A percentile compares a stretch with the other conserved stretches of the same genome.
Conservation (phyloP, 2,888 invertebrate species). For the Biston betularia region DNA sequence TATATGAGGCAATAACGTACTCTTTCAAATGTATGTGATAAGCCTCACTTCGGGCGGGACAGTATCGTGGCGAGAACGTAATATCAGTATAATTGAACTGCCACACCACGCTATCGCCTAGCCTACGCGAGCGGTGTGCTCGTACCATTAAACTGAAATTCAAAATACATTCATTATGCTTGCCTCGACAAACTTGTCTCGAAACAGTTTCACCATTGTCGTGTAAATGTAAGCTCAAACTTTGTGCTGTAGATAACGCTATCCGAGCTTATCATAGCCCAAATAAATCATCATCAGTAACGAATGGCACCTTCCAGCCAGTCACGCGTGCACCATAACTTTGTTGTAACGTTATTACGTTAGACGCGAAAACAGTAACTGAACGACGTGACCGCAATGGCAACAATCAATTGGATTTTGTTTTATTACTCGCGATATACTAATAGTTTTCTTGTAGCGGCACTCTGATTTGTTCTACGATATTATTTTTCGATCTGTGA, state of each 20-base stretch:
- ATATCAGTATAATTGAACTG: no score
- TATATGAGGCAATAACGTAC: no score
- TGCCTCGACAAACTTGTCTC: constrained; percentile 7
- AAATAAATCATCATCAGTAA: constrained; percentile 51
- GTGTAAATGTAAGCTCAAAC: constrained; percentile 17
- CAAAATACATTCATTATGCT: constrained; percentile 7
- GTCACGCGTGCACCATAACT: constrained; percentile 82
- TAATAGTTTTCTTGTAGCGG: constrained; percentile 35
- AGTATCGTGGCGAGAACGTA: no score
- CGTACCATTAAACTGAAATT: neutral
- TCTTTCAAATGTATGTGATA: no score
- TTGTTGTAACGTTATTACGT: constrained; percentile 83
- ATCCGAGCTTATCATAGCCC: constrained; percentile 31
- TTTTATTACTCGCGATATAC: constrained; percentile 71
- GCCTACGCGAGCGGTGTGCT: no score
- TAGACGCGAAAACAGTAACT: constrained; percentile 85
- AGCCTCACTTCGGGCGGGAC: no score
- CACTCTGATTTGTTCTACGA: constrained; percentile 22
- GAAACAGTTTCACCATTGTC: constrained; percentile 14
- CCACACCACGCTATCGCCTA: no score
- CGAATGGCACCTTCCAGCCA: constrained; percentile 61
- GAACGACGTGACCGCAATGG: constrained; percentile 83
- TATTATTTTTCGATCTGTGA: constrained; percentile 22
- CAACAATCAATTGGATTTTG: constrained; percentile 82
- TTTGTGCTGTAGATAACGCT: constrained; percentile 29